Conservation (phyloP, 2,888 invertebrate species). For the Eristalis intricaria region DNA sequence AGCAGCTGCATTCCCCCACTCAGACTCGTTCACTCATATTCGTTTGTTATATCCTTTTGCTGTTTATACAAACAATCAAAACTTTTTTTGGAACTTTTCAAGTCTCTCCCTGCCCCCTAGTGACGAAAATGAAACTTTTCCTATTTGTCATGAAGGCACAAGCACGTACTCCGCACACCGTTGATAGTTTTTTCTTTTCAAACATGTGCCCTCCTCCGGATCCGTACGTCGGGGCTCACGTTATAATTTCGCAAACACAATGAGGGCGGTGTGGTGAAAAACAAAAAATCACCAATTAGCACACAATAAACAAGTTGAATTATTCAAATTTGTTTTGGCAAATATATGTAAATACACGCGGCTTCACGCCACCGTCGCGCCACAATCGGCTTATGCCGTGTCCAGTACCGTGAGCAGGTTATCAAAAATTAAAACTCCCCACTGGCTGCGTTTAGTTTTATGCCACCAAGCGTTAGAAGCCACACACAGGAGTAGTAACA, state of each 20-base stretch:
- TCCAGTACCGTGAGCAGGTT: background rate
- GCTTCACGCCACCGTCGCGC: background rate
- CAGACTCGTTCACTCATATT: background rate
- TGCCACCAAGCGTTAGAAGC: background rate
- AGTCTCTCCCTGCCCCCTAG: too few species aligned
- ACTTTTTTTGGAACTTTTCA: constrained; percentile 9
- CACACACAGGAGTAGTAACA: background rate
- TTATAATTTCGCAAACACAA: background rate
- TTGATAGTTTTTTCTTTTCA: background rate
- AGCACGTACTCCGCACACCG: background rate
- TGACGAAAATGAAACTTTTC: constrained; percentile 15
- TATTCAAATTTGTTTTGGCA: constrained; percentile 40
- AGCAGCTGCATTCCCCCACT: background rate
- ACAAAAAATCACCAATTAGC: constrained; percentile 36
- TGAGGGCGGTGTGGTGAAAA: background rate
- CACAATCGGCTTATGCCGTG: background rate
- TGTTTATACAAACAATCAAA: constrained; percentile 41
- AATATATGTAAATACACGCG: constrained; percentile 6
- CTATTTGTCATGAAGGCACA: constrained; percentile 27
- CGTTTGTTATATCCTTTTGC: constrained; percentile 4
- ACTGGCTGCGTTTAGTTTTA: background rate
- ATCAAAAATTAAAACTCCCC: constrained; percentile 37
- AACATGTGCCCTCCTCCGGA: background rate
- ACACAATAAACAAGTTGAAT: constrained; percentile 40
- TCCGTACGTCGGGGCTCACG: background rate